phyloP scores from a whole-genome alignment of 1,140 invertebrate genomes.

The Macrosteles quadrilineatus region DNA sequence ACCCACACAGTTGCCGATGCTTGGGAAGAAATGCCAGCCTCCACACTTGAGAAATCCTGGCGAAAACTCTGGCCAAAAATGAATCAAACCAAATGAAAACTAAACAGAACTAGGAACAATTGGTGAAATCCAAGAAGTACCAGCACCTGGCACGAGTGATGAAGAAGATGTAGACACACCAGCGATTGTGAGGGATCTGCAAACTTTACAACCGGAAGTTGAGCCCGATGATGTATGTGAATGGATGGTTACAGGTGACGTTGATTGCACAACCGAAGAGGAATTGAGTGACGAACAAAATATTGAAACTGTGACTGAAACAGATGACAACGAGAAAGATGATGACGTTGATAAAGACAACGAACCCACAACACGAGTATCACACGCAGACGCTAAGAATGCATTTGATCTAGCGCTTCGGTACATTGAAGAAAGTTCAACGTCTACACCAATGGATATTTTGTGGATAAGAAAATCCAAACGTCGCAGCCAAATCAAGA shows the following conservation, averaged over 20 bases:
- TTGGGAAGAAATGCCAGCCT: constrained; percentile 7
- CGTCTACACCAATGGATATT: not conserved
- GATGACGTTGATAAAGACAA: too few species aligned
- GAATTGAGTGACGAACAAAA: too few species aligned
- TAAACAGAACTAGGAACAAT: not conserved
- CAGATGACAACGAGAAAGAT: too few species aligned
- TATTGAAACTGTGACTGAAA: too few species aligned
- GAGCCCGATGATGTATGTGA: too few species aligned
- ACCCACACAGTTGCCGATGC: constrained; percentile 4
- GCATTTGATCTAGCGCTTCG: not conserved
- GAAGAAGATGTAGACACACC: too few species aligned
- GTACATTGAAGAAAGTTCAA: not conserved
- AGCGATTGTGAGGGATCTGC: too few species aligned
- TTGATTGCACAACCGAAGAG: not conserved
- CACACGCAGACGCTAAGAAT: too few species aligned
- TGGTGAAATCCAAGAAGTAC: not conserved
- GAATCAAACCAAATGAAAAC: not conserved
- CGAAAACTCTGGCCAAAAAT: constrained; percentile 11
- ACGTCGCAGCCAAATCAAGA: too few species aligned
- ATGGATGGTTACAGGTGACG: not conserved
- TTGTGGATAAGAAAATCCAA: not conserved
- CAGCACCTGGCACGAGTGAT: not conserved
- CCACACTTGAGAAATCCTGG: constrained; percentile 19
- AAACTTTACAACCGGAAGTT: too few species aligned
- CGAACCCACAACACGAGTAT: too few species aligned